Evolutionary conservation across 2,797 vertebrate species (phyloP).

Genomic region (Scarus forsteni): DNA sequence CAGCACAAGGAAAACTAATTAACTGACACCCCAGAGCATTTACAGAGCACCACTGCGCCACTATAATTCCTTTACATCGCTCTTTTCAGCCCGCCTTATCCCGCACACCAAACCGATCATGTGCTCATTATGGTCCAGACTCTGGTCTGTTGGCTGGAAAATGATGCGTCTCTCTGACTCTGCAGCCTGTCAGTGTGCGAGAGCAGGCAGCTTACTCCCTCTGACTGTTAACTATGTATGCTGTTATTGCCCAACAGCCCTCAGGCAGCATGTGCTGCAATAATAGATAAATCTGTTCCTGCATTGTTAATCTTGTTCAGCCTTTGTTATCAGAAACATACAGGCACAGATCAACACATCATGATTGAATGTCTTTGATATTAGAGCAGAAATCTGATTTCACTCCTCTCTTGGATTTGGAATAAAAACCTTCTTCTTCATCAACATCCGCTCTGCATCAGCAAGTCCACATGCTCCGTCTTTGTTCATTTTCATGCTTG

Average conservation of each 20-base stretch:
- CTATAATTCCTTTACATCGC: slow-evolving; percentile 46
- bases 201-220: slow-evolving; percentile 45
- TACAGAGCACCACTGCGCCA: slow-evolving; percentile 32
- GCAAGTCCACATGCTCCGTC: slow-evolving; percentile 64
- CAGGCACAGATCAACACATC: slow-evolving; percentile 55
- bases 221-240: slow-evolving; percentile 53
- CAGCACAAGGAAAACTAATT: slow-evolving; percentile 65
- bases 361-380: slow-evolving; percentile 34
- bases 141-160: slow-evolving; percentile 63
- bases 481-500: slow-evolving; percentile 54
- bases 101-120: slow-evolving; percentile 47
- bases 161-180: slow-evolving; percentile 50
- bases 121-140: slow-evolving; percentile 59
- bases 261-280: slow-evolving; percentile 46
- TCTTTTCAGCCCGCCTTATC: slow-evolving; percentile 15
- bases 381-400: slow-evolving; percentile 59
- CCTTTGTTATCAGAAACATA: slow-evolving; percentile 65
- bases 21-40: slow-evolving; percentile 57
- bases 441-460: slow-evolving; percentile 74
- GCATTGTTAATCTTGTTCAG: slow-evolving; percentile 51
- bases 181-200: slow-evolving; percentile 41
- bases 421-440: slow-evolving; percentile 48
- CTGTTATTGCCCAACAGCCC: slow-evolving; percentile 39
- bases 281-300: slow-evolving; percentile 47
- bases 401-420: slow-evolving; percentile 47